Evolutionary conservation across 2,888 invertebrate species (phyloP), one percentile per base, ranked within the genome.

Genomic region (Cataglyphis cursor): DNA sequence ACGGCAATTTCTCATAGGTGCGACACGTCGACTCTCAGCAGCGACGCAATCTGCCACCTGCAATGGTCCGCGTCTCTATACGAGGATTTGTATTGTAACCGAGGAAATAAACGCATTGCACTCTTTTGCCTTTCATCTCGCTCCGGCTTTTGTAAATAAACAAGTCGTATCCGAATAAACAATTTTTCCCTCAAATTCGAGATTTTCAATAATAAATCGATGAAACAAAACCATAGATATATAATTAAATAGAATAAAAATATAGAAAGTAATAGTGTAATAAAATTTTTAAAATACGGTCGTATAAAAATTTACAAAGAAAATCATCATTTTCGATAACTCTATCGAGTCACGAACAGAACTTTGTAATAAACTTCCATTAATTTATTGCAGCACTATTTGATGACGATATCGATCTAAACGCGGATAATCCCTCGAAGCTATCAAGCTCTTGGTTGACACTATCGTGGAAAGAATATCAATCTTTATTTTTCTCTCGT

Each of bases 1-100:
- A 59, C 76, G 87, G 89, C 90, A 92, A 92, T 93, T 91, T 90
- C 91, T 92, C 91, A 91, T 89, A 88, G 87, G 87, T 86, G 89
- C 83, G 84, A 81, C 86, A 68, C 85, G 85, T 75, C 86, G 86
- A 81, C 68, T 76, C 85, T 61, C 18, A n/a, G 62, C 84, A 65
- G 54, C 85, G 80, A 87, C 89, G 85, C 87, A 90, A 91, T 89
- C 91, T 88, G 90, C 85, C 89, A 90, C 88, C 88, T 88, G 87
- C 86, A 81, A 76, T 80, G 81, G 84, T 44, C 31, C 68, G 66
- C 83, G 54, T 61, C 48, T 73, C 24, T 80, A 54, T 59, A 61
- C 59, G 72, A 66, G 61, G 41, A 35, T 35, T 80, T 72, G 57
- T 70, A 62, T 65, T 31, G 72, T 62, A 65, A 59, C 54, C 75